Base-by-base conservation (phyloP, 2,888 invertebrate species). In the Octonoba sinensis region DNA sequence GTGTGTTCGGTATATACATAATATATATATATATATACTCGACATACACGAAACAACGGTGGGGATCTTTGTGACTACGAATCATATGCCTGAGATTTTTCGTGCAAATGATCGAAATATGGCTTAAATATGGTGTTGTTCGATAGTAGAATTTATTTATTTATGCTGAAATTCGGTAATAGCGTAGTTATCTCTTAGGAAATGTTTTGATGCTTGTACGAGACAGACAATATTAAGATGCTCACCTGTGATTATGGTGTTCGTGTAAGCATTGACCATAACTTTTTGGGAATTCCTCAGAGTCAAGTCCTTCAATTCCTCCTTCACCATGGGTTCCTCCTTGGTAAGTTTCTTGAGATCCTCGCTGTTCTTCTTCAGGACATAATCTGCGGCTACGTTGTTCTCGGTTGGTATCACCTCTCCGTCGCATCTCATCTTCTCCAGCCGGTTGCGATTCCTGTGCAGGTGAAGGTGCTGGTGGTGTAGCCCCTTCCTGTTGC, bases 241-340 rank as follows among this genome's bases (percentile, higher is more conserved):
- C 93, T 93, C 89, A 96, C 96, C 96, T 90, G 95, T 95, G 89
- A 95, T 94, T 90, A 94, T 93, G 79, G 96, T 96, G 88, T 96
- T 96, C 47, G 95, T 94, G 89, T 95, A 95, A 65, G 95, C 95
- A 88, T 96, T 96, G 82, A 85, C 86, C 78, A 54, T 87, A 84
- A 77, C 88, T 87, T 86, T 91, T 90, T 83, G 87, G 86, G 87
- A 91, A 91, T 65, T 49, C 60, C 82, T 51, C 49, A 76, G 54
- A 24, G 71, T 60, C 51, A 66, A 66, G 67, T 82, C 75, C 54
- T 76, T 82, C 56, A 57, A 71, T 62, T 82, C 82, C 60, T 74
- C 51, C 62, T 82, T 82, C 46, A 75, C 70, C 60, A 71, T 66
- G 22, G 71, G 75, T 16, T 75, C 64, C 24, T 70, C 74, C 24